Evolutionary conservation across 2,888 invertebrate species (phyloP).

Genomic region (Chloromyia formosa): DNA sequence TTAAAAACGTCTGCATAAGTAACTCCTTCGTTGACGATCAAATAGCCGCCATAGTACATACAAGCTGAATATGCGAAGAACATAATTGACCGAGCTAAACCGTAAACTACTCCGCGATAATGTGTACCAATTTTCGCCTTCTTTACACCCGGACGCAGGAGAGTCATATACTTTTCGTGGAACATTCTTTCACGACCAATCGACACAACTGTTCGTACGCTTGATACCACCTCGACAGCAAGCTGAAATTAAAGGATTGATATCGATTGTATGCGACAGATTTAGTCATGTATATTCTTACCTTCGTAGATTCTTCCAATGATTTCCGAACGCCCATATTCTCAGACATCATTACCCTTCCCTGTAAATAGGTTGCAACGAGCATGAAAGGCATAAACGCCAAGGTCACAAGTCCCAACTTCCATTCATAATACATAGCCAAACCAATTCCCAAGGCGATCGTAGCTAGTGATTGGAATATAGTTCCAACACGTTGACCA

Average conservation of each 20-base stretch:
- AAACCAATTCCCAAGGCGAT: constrained; percentile 72
- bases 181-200: constrained; percentile 77
- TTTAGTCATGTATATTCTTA: no score
- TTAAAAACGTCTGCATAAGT: constrained; percentile 73
- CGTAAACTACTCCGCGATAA: constrained; percentile 74
- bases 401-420: constrained; percentile 76
- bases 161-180: constrained; percentile 69
- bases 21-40: constrained; percentile 70
- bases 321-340: constrained; percentile 74
- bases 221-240: constrained; percentile 80
- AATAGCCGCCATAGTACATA: constrained; percentile 76
- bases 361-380: constrained; percentile 73
- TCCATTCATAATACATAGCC: constrained; percentile 78
- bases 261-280: no score
- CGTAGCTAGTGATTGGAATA: constrained; percentile 77
- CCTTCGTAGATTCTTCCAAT: constrained; percentile 78
- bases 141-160: constrained; percentile 70
- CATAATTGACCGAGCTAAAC: constrained; percentile 75
- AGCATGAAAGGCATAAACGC: constrained; percentile 78
- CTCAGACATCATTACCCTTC: constrained; percentile 71
- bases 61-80: constrained; percentile 79
- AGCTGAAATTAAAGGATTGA: no score
- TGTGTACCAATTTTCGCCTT: constrained; percentile 72
- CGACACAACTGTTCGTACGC: constrained; percentile 80
- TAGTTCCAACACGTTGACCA: constrained; percentile 80